These are phyloP conservation scores for Centropyge bicolor DNA, from an alignment of 2,797 vertebrate genomes.

Conservation along the genomic window DNA sequence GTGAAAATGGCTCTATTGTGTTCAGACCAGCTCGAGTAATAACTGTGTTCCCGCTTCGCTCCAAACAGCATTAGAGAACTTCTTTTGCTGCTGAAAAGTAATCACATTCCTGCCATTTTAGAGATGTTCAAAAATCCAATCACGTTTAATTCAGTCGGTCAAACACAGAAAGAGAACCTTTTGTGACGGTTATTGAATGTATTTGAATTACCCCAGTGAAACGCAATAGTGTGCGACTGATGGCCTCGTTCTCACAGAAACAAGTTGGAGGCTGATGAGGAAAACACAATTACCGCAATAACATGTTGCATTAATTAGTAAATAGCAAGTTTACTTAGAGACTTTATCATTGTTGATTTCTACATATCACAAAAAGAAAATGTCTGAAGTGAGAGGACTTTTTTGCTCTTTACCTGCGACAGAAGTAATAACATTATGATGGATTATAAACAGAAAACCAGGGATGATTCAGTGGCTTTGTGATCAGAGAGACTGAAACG, in stretches of 20 bases:
- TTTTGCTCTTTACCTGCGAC: conserved; percentile 13
- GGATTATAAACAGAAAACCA: conserved; percentile 14
- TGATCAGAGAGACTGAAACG: background rate
- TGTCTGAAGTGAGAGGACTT: background rate
- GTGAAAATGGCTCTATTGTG: conserved; percentile 40
- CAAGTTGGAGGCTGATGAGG: conserved; percentile 50
- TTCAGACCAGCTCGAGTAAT: conserved; percentile 39
- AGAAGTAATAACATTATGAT: background rate
- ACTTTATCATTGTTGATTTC: conserved; percentile 36
- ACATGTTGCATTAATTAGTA: conserved; percentile 50
- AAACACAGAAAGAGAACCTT: conserved; percentile 46
- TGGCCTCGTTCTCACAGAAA: conserved; percentile 47
- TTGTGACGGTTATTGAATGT: conserved; percentile 53
- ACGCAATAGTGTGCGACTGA: conserved; percentile 47
- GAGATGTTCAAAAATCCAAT: conserved; percentile 42
- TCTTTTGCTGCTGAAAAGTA: conserved; percentile 37
- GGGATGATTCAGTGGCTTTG: conserved; percentile 11
- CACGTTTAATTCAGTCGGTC: conserved; percentile 45
- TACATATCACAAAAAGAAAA: conserved; percentile 3
- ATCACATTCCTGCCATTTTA: conserved; percentile 46
- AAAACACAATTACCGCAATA: conserved; percentile 47
- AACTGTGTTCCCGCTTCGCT: conserved; percentile 16
- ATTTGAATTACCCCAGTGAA: conserved; percentile 44
- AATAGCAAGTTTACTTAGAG: conserved; percentile 42
- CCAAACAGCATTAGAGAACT: conserved; percentile 7